phyloP scores from a whole-genome alignment of 64 coral and sea anemone species.

The Platygyra sinensis region DNA sequence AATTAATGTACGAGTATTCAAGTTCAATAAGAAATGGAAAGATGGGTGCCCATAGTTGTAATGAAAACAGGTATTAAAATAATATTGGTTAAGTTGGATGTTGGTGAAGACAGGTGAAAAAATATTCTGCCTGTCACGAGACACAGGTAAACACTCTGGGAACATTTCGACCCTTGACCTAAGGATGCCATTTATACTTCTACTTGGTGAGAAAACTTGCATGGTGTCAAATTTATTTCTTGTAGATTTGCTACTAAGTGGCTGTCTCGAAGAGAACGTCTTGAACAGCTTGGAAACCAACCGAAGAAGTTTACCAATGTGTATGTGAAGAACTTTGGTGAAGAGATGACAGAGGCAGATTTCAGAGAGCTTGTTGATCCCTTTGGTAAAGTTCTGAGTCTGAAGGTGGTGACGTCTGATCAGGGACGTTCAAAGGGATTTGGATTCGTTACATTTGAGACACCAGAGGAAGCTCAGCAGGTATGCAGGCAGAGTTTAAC shows the following conservation, averaged over 20 bases:
- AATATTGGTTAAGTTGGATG: no score
- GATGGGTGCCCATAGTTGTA: no score
- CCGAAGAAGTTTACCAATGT: slow-evolving; percentile 98
- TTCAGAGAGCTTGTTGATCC: slow-evolving; percentile 59
- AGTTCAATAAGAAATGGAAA: no score
- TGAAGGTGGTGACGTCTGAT: slow-evolving; percentile 67
- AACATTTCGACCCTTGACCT: no score
- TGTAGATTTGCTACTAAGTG: slow-evolving; percentile 82
- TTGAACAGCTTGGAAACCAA: slow-evolving; percentile 84
- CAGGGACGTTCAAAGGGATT: slow-evolving; percentile 65
- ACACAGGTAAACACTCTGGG: no score
- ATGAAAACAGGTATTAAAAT: no score
- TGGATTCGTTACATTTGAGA: slow-evolving; percentile 88
- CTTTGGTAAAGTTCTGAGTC: slow-evolving; percentile 77
- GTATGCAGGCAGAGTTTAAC: slow-evolving; percentile 26
- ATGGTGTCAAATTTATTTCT: not conserved
- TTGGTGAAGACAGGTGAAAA: no score
- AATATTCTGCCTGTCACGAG: no score
- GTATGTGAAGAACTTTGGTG: slow-evolving; percentile 86
- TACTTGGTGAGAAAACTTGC: not conserved
- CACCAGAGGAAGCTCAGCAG: slow-evolving; percentile 87
- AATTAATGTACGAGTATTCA: no score
- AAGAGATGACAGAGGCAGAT: slow-evolving; percentile 72
- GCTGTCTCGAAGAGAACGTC: slow-evolving; percentile 90
- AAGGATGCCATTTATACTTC: no score